Evolutionary conservation across 2,113 vertebrate species (phyloP), one percentile per base, ranked within the genome.

Genomic region (Otocyon megalotis): DNA sequence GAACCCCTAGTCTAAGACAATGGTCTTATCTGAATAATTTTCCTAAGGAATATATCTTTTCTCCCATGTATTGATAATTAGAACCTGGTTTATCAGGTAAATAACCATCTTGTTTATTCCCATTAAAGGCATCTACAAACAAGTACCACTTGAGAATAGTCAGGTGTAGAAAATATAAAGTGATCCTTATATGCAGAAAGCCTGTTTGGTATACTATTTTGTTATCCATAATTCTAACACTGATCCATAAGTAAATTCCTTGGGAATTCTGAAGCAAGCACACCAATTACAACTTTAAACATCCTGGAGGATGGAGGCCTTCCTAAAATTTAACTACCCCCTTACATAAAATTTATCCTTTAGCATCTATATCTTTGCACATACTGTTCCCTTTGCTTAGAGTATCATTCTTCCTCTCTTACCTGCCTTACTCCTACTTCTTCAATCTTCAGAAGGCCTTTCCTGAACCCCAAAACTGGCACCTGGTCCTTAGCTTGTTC

Each of bases 201-300:
- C 10, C 15, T 76, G 50, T 35, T 83, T 86, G 30, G 16, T 54
- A 80, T 54, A 94, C 35, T 80, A 30, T 76, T 97, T 96, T 65
- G 19, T 82, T 92, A 81, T 63, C 48, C 10, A 30, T 94, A 69
- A 93, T 90, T 96, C 53, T 95, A 81, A 93, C 54, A 72, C 11
- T 90, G 56, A 32, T 94, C 30, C 26, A 69, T 79, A 97, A 91
- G 81, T 60, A 84, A 91, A 63, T 92, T 80, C 58, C 95, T 96
- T 88, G 69, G 32, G 35, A 94, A 94, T 35, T n/a, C 24, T n/a
- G 43, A 84, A 69, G 28, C 56, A 97, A 90, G 15, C n/a, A 92
- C 12, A 94, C 3, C 8, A 84, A 56, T 67, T 93, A 17, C n/a
- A 96, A 71, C 77, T 24, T n/a, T 86, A 67, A 97, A 53, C 69